Evolutionary conservation across 2,113 vertebrate species (phyloP), one percentile per base, ranked within the genome.

Genomic region (Hippolais icterina): DNA sequence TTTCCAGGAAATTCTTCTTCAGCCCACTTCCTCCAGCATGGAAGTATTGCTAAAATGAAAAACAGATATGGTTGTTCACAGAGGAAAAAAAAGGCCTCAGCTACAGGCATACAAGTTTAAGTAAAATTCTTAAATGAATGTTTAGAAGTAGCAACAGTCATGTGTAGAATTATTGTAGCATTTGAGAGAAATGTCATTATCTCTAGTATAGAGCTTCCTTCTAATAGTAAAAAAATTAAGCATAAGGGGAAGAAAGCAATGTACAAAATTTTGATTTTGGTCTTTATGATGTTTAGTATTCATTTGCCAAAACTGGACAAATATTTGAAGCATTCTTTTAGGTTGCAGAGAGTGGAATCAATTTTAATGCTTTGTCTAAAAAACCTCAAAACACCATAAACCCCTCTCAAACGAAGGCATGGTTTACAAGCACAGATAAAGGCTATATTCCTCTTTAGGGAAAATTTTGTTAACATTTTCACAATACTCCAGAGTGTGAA

Each of bases 1-100:
- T 99, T 96, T 99, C 99, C 44, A 99, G 97, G 98, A 99, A 99
- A 72, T 98, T 99, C 98, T 99, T 99, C 97, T 99, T 99, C 95
- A 99, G 96, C 24, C 99, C 99, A 47, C 98, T 99, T 97, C 99
- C 99, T 97, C 99, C 99, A 60, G 99, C 99, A 90, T 99, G 99
- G 97, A 99, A 99, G 87, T 99, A 99, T 99, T 99, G 99, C 99
- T 99, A 90, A 50, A 97, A 96, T 31, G 57, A 44, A 85, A 93
- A 91, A 23, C 57, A 71, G 21, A 57, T 25, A 53, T 1, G 12
- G n/a, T 18, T 9, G 3, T 71, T 82, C 16, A 76, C 37, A 76
- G 46, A 56, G 27, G 11, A 16, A 70, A 22, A 33, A 42, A 19
- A 37, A 65, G 6, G 13, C 27, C 27, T 46, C 11, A 18, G 6